Conservation (phyloP, 2,113 vertebrate genomes). For the Ramphastos sulfuratus region DNA sequence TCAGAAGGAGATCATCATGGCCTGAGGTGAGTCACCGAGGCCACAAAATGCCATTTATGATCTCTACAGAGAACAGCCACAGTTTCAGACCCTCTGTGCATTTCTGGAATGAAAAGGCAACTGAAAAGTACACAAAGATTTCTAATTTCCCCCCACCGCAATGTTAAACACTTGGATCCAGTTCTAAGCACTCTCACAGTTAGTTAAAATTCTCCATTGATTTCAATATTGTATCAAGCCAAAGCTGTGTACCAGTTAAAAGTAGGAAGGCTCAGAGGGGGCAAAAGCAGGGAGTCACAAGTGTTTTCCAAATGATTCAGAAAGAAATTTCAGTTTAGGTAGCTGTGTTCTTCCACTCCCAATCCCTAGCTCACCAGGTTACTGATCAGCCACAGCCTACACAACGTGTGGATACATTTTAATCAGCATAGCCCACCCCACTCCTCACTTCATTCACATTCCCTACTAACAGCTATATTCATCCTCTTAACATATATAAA, state of each 20-base stretch:
- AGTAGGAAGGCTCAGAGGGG: background rate
- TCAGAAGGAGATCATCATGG: background rate
- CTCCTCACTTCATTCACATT: background rate
- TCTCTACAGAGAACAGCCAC: background rate
- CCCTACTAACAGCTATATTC: background rate
- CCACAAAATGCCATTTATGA: background rate
- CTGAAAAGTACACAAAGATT: background rate
- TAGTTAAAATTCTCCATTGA: slow-evolving; percentile 1
- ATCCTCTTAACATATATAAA: background rate
- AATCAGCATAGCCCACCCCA: background rate
- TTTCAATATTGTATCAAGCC: background rate
- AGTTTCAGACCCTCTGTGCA: background rate
- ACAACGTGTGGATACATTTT: background rate
- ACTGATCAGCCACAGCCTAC: background rate
- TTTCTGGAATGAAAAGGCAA: background rate
- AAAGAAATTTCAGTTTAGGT: background rate
- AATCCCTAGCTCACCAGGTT: background rate
- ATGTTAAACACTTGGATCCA: background rate
- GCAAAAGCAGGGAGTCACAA: background rate
- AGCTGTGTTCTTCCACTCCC: background rate
- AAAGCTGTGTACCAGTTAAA: background rate
- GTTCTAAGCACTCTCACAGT: background rate
- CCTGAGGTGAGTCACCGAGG: background rate
- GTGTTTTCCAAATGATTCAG: background rate
- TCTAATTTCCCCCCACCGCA: background rate